phyloP scores from a whole-genome alignment of 2,113 vertebrate genomes.

The Python bivittatus region DNA sequence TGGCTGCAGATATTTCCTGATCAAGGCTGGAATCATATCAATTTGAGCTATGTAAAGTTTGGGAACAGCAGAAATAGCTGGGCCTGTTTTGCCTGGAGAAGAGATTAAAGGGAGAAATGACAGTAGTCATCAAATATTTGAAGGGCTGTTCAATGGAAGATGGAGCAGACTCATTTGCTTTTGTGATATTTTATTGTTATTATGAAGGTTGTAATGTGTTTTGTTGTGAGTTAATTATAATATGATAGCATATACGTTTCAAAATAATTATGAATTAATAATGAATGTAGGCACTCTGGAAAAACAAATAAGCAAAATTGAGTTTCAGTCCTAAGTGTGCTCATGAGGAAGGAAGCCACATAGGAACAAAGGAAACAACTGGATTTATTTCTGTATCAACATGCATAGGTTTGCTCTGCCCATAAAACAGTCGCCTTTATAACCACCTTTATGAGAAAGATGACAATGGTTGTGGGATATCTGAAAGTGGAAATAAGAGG shows the following conservation, averaged over 20 bases:
- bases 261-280: too few relatives aligned
- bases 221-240: too few relatives aligned
- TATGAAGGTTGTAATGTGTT: too few relatives aligned
- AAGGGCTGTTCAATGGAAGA: neutral
- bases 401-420: neutral
- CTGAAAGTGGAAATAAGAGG: rapidly evolving
- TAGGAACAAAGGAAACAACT: neutral
- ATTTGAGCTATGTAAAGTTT: too few relatives aligned
- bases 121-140: neutral
- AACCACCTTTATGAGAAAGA: neutral
- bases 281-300: too few relatives aligned
- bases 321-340: neutral
- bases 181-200: too few relatives aligned
- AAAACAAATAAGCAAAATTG: too few relatives aligned
- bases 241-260: too few relatives aligned
- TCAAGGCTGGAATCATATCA: too few relatives aligned
- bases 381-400: neutral
- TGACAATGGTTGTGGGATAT: neutral
- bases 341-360: neutral
- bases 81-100: neutral
- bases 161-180: neutral
- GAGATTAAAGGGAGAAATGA: neutral
- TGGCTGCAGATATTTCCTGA: too few relatives aligned
- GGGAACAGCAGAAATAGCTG: too few relatives aligned
- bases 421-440: too few relatives aligned